phyloP scores from a whole-genome alignment of 2,888 invertebrate species.

The Hypsopygia costalis region DNA sequence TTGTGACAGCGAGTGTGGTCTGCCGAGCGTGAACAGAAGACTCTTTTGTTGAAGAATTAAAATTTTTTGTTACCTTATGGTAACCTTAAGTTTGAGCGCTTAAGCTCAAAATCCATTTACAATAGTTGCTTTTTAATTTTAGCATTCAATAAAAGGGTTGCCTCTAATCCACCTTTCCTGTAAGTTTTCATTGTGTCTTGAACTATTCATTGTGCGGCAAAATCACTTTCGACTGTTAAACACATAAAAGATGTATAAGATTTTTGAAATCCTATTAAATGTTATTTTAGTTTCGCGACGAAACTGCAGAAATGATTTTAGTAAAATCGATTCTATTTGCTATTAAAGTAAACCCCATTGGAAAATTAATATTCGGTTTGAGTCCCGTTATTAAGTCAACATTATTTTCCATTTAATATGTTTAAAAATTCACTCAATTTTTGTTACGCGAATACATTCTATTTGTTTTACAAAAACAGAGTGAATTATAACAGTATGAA shows the following conservation, averaged over 20 bases:
- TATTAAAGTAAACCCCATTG: constrained; percentile 1
- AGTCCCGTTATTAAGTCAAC: constrained; percentile 14
- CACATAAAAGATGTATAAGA: constrained; percentile 8
- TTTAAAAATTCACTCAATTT: neutral
- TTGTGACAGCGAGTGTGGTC: constrained; percentile 76
- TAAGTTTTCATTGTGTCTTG: constrained; percentile 46
- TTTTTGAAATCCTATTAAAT: constrained; percentile 30
- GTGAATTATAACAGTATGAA: too few relatives aligned
- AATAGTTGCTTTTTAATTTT: constrained; percentile 75
- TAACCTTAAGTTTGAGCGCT: too few relatives aligned
- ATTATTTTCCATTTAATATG: neutral
- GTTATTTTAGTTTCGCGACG: constrained; percentile 21
- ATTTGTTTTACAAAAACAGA: too few relatives aligned
- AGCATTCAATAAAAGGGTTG: constrained; percentile 70
- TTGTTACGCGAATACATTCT: too few relatives aligned
- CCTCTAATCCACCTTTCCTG: constrained; percentile 68
- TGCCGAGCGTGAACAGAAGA: constrained; percentile 68
- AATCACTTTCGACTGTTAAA: constrained; percentile 37
- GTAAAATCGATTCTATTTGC: constrained; percentile 1
- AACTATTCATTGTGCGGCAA: constrained; percentile 53
- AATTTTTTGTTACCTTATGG: constrained; percentile 72
- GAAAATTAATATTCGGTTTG: constrained; percentile 4
- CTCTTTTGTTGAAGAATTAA: constrained; percentile 61
- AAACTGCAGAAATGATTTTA: constrained; percentile 4
- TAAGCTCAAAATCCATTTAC: constrained; percentile 71